Evolutionary conservation across 2,888 invertebrate genomes (phyloP).

Genomic region (Hofmannophila pseudospretella): DNA sequence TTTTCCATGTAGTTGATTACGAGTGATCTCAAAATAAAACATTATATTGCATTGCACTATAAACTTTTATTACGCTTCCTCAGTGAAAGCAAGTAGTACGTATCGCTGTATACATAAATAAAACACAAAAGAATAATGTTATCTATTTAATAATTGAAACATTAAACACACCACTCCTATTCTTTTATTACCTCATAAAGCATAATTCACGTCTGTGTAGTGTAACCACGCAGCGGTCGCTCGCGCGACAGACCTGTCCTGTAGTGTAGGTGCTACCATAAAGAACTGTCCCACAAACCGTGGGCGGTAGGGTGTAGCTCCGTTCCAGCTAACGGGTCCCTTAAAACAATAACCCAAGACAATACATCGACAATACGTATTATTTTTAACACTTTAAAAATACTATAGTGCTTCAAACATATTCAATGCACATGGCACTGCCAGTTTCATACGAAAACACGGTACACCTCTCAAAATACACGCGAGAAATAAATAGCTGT

Average conservation of each 20-base stretch:
- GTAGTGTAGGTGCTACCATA: constrained; percentile 31
- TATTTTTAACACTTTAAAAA: constrained; percentile 6
- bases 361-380: constrained; percentile 1
- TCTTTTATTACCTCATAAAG: neutral
- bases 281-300: constrained; percentile 27
- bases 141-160: neutral
- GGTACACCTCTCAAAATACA: constrained; percentile 19
- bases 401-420: neutral
- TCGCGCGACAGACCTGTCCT: neutral
- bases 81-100: too few species aligned
- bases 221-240: neutral
- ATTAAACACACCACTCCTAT: neutral
- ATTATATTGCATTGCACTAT: too few species aligned
- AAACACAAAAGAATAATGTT: neutral
- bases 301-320: constrained; percentile 38
- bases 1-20: too few species aligned
- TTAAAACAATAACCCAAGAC: constrained; percentile 5
- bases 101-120: too few species aligned
- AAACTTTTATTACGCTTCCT: too few species aligned
- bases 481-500: constrained; percentile 28
- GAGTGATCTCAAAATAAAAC: too few species aligned
- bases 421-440: neutral
- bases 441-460: constrained; percentile 4
- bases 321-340: constrained; percentile 16
- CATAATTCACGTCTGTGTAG: constrained; percentile 1